These are phyloP conservation scores for Lagopus leucura DNA, from an alignment of 2,113 vertebrate genomes.

Conservation along the genomic window DNA sequence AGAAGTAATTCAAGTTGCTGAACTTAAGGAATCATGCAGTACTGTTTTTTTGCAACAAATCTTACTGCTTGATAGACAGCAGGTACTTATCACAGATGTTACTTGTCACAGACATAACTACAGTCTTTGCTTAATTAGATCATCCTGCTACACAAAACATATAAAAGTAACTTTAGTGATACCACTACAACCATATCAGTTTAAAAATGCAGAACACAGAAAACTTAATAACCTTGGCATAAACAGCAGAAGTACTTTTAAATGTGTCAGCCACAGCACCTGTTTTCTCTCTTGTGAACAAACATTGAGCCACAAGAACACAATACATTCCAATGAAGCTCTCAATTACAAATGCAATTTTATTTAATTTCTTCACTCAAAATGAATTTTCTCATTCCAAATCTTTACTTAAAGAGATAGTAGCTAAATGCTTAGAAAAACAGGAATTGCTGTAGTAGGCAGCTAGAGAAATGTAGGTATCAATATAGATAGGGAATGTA, in stretches of 20 bases:
- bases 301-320: background rate
- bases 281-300: background rate
- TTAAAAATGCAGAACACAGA: background rate
- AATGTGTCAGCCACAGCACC: fast-evolving
- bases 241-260: background rate
- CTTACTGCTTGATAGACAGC: background rate
- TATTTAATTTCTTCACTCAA: slow-evolving; percentile 84
- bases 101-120: too few species aligned
- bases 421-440: slow-evolving; percentile 53
- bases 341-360: slow-evolving; percentile 86
- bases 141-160: background rate
- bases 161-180: background rate
- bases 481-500: slow-evolving; percentile 65
- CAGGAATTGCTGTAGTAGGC: slow-evolving; percentile 36
- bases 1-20: background rate
- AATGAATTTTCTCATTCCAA: slow-evolving; percentile 80
- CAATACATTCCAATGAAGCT: background rate
- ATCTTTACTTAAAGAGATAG: slow-evolving; percentile 75
- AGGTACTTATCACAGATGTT: background rate
- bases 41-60: background rate
- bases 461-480: slow-evolving; percentile 49
- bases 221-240: background rate
- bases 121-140: background rate
- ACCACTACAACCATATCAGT: fast-evolving
- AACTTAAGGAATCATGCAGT: background rate